Base-by-base conservation (phyloP, 1,140 invertebrate genomes). In the Macrosteles quadrilineatus region DNA sequence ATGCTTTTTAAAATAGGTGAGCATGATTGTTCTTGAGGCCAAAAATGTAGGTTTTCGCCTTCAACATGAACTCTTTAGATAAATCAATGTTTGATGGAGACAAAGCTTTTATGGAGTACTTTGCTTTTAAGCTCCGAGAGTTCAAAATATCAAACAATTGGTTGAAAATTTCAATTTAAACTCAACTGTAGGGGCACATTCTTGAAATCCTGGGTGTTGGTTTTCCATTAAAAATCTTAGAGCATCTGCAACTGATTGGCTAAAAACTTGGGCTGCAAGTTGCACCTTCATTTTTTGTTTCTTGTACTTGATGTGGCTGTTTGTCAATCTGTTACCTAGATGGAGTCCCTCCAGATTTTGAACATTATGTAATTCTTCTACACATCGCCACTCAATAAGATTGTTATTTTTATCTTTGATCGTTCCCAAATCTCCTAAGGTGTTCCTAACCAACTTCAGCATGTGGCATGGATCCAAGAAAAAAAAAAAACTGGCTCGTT, bases 271-370 rank as follows among this genome's bases (percentile, higher is more conserved):
- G n/a, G 71, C 70, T 23, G 73, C 76, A 53, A 80, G 63, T 62
- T 76, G 75, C 17, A 78, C 75, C 67, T 78, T 78, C 72, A 78
- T 79, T 76, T 77, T 78, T 25, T 78, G 62, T 40, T 76, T 71
- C 2, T 71, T n/a, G 67, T 71, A 79, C 67, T 73, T 53, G 25
- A 80, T 47, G 72, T 80, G 78, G 19, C 64, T 32, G 25, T 55
- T 71, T 36, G 45, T 73, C 27, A 80, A 19, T 72, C 79, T 80
- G 57, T 73, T 79, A 0, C 36, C 75, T 59, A 71, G 30, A 62
- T 75, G 69, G 17, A 79, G 71, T n/a, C 74, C 76, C 45, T 79
- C 45, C 19, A 27, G 55, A 40, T 76, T 63, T 73, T 79, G 77
- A 43, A 75, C 43, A 12, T 70, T 27, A 1, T 75, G 67, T 23